Conservation (phyloP, 2,113 vertebrate species). For the Arizona elegans region DNA sequence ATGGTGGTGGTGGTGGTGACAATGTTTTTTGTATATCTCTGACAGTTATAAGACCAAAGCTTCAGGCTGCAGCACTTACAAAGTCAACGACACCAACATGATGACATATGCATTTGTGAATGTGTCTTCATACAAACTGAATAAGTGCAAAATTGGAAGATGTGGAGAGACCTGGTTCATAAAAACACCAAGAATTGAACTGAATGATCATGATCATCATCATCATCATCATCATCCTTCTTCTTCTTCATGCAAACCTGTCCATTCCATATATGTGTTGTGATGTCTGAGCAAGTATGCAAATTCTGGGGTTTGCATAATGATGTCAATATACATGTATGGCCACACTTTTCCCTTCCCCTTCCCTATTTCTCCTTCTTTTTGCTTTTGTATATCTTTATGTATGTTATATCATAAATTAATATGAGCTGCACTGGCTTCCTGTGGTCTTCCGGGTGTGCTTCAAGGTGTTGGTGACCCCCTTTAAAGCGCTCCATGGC, state of each 20-base stretch:
- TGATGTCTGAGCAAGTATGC: background rate
- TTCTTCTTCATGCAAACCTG: background rate
- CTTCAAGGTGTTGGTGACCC: too few relatives aligned
- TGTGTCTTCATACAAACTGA: background rate
- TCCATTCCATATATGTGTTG: background rate
- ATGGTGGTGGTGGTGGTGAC: background rate
- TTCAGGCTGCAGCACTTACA: background rate
- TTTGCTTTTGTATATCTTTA: too few relatives aligned
- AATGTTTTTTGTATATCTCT: background rate
- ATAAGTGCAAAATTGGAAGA: background rate
- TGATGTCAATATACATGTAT: background rate
- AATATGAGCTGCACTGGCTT: too few relatives aligned
- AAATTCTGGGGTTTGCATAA: background rate
- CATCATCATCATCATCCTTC: too few relatives aligned
- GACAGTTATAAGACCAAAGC: background rate
- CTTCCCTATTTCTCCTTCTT: too few relatives aligned
- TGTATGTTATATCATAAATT: too few relatives aligned
- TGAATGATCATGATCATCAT: background rate
- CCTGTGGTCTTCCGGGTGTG: too few relatives aligned
- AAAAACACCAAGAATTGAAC: background rate
- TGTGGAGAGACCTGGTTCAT: background rate
- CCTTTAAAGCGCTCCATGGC: too few relatives aligned
- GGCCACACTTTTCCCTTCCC: background rate
- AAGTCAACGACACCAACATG: background rate
- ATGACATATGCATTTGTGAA: background rate